Evolutionary conservation across 2,113 vertebrate genomes (phyloP), one percentile per base, ranked within the genome.

Genomic region (Nycticebus coucang): DNA sequence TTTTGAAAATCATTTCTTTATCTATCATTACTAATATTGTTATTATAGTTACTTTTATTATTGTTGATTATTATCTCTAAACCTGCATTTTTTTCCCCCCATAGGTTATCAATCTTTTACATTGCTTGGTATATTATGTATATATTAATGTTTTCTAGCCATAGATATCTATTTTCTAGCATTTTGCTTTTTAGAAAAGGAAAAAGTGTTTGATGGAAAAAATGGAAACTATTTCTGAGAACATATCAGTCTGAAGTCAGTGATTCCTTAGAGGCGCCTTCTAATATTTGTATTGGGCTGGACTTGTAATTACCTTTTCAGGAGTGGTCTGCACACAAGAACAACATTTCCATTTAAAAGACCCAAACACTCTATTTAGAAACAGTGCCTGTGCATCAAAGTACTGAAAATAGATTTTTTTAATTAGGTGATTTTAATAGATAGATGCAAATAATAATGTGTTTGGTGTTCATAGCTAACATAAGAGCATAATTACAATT

Each of bases 281-380:
- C 26, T 57, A 87, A 59, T 71, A 60, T 86, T 93, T 85, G 6
- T 92, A n/a, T 45, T 79, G 53, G 30, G 11, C 50, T 95, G 26
- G 1, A 37, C n/a, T 92, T 95, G 85, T 96, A 84, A 96, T 95
- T 74, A 57, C 22, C 64, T 30, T 74, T 59, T 80, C 35, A 82
- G 92, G 26, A 91, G n/a, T 81, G 75, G 59, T 94, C n/a, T 92
- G n/a, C 35, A 62, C n/a, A 35, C 21, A 74, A 92, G 37, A 71
- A 95, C 87, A 64, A n/a, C 22, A 86, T 96, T 91, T 95, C 89
- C 75, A 96, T 89, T 89, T 94, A 66, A 72, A 96, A 93, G 78
- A 68, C 24, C 62, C 45, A 84, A 84, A 50, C 35, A 45, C 14
- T 92, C n/a, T 87, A 45, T 80, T 96, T 94, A 91, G 75, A 96